Evolutionary conservation across 2,888 invertebrate species (phyloP), one percentile per base, ranked within the genome.

Genomic region (Palloptera scutellata): DNA sequence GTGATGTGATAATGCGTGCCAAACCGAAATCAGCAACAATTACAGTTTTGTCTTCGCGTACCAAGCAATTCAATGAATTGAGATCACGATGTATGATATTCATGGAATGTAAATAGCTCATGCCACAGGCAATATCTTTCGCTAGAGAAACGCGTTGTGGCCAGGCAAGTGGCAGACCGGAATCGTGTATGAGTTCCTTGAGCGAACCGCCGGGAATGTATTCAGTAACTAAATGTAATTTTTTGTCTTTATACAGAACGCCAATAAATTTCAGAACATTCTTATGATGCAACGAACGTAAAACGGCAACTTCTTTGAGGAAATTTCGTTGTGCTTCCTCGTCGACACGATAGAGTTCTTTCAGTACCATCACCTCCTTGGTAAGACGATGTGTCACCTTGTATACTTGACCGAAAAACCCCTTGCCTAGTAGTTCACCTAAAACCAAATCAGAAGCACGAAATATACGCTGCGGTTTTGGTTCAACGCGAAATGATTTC

Each of bases 11-110:
- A 67, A 94, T 91, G 67, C 96, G 88, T 0, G 97, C 96, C 73
- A 97, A 86, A 0, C 97, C 97, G 85, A 97, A 97, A 87, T 97
- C 97, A 1, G 97, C 97, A 17, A 97, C 97, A 40, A 97, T 95
- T 55, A 97, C 96, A 9, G 94, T 92, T 79, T 91, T 91, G 85
- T 97, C 95, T 86, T 94, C 93, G 78, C 94, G 88, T 60, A 97
- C 94, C 75, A 97, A 88, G 84, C 97, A 97, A 87, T 97, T 97
- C 85, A 96, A 92, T 30, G 97, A 97, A 87, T 97, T 97, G 80
- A 97, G 89, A 87, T 97, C 97, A 64, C 96, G 87, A 86, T 97
- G 97, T 74, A 97, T 97, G 73, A 97, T 95, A 85, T 95, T 94
- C 91, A 92, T 92, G 75, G 95, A 93, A 86, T 97, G 97, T 70